Evolutionary conservation across 2,797 vertebrate genomes (phyloP).

Genomic region (Microcaecilia unicolor): DNA sequence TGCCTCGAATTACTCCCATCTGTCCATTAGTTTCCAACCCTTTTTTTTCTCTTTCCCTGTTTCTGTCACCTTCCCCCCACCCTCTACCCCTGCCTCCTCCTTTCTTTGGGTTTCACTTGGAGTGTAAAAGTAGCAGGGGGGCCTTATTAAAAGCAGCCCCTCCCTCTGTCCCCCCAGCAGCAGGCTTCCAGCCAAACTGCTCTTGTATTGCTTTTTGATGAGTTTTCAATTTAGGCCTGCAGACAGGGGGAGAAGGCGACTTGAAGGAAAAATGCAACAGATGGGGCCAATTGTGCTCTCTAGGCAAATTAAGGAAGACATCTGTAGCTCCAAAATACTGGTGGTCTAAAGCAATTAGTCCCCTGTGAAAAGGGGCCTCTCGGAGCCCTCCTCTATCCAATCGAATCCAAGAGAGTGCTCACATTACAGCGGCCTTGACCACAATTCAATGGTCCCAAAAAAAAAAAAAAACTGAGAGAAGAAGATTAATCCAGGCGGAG

Average conservation of each 20-base stretch:
- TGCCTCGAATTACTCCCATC: constrained; percentile 80
- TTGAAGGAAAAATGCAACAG: constrained; percentile 88
- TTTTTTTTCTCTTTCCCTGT: constrained; percentile 42
- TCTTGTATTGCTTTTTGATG: constrained; percentile 99
- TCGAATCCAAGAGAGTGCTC: constrained; percentile 61
- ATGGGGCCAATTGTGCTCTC: constrained; percentile 94
- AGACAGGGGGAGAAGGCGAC: constrained; percentile 72
- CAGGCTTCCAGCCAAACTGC: constrained; percentile 85
- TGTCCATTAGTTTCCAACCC: constrained; percentile 74
- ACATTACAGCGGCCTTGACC: constrained; percentile 80
- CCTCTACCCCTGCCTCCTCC: constrained; percentile 50
- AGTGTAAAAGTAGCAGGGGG: constrained; percentile 78
- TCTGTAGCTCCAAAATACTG: constrained; percentile 89
- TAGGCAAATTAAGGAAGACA: constrained; percentile 96
- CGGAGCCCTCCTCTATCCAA: constrained; percentile 66
- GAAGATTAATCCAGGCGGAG: constrained; percentile 73
- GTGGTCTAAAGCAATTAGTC: constrained; percentile 89
- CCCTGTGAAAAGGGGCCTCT: constrained; percentile 73
- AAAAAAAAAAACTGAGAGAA: constrained; percentile 25
- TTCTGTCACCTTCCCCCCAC: constrained; percentile 20
- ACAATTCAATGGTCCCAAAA: constrained; percentile 73
- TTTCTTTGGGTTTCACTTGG: constrained; percentile 56
- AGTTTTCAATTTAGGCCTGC: constrained; percentile 92
- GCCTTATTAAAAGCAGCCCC: constrained; percentile 69
- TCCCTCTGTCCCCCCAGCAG: constrained; percentile 50